Evolutionary conservation across 2,888 invertebrate genomes (phyloP).

Genomic region (Yponomeuta plumbellus): DNA sequence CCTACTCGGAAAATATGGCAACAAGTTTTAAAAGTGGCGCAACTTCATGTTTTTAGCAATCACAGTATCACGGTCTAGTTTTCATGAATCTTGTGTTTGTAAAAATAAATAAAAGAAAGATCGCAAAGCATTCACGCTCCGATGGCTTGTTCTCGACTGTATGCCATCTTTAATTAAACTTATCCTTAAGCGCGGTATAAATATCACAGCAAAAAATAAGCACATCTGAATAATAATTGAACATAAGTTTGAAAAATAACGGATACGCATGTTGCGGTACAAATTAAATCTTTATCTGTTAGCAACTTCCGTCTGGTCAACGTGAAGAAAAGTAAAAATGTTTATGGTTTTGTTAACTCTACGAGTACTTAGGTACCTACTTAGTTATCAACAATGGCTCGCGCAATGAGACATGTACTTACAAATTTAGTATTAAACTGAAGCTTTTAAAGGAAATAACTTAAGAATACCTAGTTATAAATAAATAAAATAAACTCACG

Average conservation of each 20-base stretch:
- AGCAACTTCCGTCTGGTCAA: neutral
- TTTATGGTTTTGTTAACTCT: too few species aligned
- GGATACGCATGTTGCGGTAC: neutral
- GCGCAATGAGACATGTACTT: too few species aligned
- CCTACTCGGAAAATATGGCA: neutral
- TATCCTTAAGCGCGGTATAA: neutral
- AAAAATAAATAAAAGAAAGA: neutral
- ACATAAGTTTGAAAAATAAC: neutral
- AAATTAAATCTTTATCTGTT: neutral
- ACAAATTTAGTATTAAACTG: too few species aligned
- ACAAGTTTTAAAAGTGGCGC: neutral
- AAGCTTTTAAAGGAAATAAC: too few species aligned
- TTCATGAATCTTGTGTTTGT: neutral
- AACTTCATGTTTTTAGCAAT: neutral
- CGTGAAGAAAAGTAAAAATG: neutral
- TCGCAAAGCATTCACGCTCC: neutral
- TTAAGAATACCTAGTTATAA: too few species aligned
- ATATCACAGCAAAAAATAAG: neutral
- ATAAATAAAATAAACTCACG: too few species aligned
- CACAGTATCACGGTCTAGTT: slow-evolving; percentile 8
- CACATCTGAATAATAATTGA: neutral
- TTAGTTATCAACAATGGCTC: too few species aligned
- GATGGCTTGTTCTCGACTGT: neutral
- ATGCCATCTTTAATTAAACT: slow-evolving; percentile 1
- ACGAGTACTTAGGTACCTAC: too few species aligned